Evolutionary conservation across 2,113 vertebrate species (phyloP).

Genomic region (Menidia beryllina): DNA sequence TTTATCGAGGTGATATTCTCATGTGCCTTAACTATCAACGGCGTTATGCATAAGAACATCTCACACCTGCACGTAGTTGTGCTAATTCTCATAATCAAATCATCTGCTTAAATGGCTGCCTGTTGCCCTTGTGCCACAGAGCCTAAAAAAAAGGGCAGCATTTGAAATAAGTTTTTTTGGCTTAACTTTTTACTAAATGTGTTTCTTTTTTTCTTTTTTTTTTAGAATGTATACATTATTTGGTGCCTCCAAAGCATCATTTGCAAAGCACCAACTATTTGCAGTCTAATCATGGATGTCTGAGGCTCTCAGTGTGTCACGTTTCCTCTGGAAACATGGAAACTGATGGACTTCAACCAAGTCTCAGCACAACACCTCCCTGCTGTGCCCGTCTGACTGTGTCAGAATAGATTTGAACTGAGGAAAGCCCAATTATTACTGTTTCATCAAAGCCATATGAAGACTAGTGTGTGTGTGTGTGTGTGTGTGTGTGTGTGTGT

Average conservation of each 20-base stretch:
- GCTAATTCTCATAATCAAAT: slow-evolving; percentile 19
- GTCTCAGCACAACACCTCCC: slow-evolving; percentile 50
- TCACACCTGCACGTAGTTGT: neutral
- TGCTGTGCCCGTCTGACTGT: slow-evolving; percentile 42
- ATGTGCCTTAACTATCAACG: slow-evolving; percentile 17
- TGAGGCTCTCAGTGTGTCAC: slow-evolving; percentile 55
- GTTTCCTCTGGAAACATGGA: slow-evolving; percentile 58
- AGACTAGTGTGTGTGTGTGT: slow-evolving; percentile 49
- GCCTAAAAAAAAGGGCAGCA: neutral
- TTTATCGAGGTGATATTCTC: slow-evolving; percentile 15
- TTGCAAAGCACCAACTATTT: slow-evolving; percentile 21
- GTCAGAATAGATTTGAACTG: slow-evolving; percentile 60
- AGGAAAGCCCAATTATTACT: slow-evolving; percentile 48
- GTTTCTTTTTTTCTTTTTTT: too few relatives aligned
- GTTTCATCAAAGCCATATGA: slow-evolving; percentile 58
- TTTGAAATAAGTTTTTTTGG: neutral
- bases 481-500: too few relatives aligned
- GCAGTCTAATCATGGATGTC: slow-evolving; percentile 30
- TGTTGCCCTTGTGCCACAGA: neutral
- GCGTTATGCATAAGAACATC: neutral
- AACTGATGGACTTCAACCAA: slow-evolving; percentile 56
- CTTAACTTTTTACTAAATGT: neutral
- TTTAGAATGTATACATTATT: neutral
- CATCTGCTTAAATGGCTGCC: neutral
- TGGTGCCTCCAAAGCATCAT: neutral